Percentiles rank a stretch among this genome's conserved stretches.
Conservation (phyloP, 92 coral and sea anemone species). For the Siderastrea radians region DNA sequence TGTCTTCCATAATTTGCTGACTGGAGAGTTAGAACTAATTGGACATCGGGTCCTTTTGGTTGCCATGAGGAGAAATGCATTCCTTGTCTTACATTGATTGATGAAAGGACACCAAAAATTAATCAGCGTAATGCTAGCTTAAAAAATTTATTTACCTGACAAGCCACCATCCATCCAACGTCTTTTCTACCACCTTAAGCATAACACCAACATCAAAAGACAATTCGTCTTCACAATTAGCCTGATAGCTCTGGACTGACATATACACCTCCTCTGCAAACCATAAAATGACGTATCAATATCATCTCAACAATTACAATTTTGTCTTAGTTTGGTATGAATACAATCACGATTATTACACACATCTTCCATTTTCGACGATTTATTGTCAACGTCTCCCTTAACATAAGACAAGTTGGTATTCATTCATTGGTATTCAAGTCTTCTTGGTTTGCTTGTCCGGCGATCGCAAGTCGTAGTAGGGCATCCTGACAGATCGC, state of each 20-base stretch:
- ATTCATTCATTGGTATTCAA: background rate
- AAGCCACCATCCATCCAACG: constrained; percentile 77
- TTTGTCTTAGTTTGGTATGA: background rate
- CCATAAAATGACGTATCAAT: background rate
- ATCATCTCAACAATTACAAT: background rate
- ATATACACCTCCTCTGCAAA: constrained; percentile 62
- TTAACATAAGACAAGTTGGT: background rate
- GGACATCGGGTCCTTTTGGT: too few species aligned
- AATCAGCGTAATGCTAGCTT: too few species aligned
- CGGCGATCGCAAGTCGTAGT: background rate
- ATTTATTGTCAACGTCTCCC: background rate
- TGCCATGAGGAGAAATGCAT: too few species aligned
- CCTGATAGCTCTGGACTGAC: constrained; percentile 44
- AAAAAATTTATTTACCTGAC: constrained; percentile 45
- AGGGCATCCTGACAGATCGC: background rate
- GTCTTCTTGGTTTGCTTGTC: too few species aligned
- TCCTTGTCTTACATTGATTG: too few species aligned
- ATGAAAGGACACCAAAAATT: too few species aligned
- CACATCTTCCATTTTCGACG: too few species aligned
- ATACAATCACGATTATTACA: too few species aligned
- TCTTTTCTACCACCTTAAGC: constrained; percentile 57
- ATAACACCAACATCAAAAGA: constrained; percentile 72
- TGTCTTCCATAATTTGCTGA: too few species aligned
- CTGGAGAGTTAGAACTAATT: too few species aligned
- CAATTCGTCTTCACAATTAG: constrained; percentile 55